A percentile compares a stretch with the other conserved stretches of the same genome.
Evolutionary conservation across 1,140 invertebrate species (phyloP).

Genomic region (Mylabris phalerata): DNA sequence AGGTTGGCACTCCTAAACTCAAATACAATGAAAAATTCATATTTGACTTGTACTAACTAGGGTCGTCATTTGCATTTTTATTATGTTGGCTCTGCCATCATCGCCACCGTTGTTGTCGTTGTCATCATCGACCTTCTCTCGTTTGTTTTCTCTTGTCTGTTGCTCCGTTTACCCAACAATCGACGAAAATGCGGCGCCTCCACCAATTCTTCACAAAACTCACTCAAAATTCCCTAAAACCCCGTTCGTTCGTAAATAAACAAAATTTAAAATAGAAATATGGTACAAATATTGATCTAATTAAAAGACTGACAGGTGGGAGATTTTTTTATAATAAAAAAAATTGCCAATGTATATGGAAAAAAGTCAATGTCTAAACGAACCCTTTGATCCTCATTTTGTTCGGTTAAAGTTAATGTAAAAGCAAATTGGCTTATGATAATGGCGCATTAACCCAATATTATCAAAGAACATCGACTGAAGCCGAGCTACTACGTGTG

Average conservation of each 20-base stretch:
- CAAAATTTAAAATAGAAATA: too few species aligned
- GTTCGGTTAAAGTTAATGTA: conserved; percentile 6
- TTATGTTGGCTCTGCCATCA: conserved; percentile 15
- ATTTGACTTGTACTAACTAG: conserved; percentile 24
- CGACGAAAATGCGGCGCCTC: conserved; percentile 12
- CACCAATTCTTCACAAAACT: not conserved
- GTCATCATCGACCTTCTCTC: conserved; percentile 2
- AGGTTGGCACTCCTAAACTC: conserved; percentile 10
- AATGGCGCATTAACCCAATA: conserved; percentile 6
- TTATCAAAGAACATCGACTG: conserved; percentile 15
- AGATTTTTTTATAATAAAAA: too few species aligned
- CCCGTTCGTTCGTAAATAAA: too few species aligned
- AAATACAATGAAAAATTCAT: conserved; percentile 27
- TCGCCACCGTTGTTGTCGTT: too few species aligned
- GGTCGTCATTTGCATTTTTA: conserved; percentile 26
- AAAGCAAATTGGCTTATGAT: conserved; percentile 13
- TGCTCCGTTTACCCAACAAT: conserved; percentile 20
- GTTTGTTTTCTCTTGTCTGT: conserved; percentile 23
- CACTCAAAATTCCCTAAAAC: too few species aligned
- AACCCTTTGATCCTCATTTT: conserved; percentile 11
- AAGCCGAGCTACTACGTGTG: conserved; percentile 10
- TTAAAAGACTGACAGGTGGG: too few species aligned
- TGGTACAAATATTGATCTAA: too few species aligned
- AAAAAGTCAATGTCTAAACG: too few species aligned
- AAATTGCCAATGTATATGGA: too few species aligned